phyloP scores from a whole-genome alignment of 2,797 vertebrate species.

The Lemur catta region DNA sequence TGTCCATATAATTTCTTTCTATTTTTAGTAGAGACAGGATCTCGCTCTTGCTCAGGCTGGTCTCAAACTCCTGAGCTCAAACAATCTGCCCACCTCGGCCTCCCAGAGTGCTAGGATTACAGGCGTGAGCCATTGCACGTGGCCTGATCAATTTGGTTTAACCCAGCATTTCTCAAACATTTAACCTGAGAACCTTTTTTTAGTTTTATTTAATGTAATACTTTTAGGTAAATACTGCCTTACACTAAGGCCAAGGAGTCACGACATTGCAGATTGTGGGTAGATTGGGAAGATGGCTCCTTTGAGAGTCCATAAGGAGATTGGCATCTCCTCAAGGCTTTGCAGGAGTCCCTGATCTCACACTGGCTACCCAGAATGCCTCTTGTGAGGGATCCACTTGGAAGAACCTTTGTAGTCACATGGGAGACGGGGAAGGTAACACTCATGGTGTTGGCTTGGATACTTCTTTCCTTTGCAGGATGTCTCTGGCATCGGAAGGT shows the following conservation, averaged over 20 bases:
- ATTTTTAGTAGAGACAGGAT: no score
- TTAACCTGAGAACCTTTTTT: neutral
- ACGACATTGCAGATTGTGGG: neutral
- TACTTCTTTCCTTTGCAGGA: neutral
- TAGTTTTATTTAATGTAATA: slow-evolving; percentile 8
- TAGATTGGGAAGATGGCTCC: neutral
- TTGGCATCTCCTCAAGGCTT: neutral
- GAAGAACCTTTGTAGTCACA: neutral
- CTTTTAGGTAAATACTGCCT: neutral
- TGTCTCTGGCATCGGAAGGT: neutral
- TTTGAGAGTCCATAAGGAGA: neutral
- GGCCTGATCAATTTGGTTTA: slow-evolving; percentile 18
- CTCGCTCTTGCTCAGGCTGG: no score
- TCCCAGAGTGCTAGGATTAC: no score
- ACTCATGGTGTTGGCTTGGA: neutral
- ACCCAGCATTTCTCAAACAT: neutral
- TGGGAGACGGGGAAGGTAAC: neutral
- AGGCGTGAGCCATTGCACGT: no score
- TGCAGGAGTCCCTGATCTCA: neutral
- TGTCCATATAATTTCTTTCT: no score
- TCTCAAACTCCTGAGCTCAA: no score
- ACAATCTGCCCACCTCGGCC: no score
- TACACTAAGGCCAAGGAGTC: neutral
- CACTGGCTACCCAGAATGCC: neutral
- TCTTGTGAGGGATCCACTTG: neutral